phyloP scores from a whole-genome alignment of 2,113 vertebrate genomes.

The Datnioides undecimradiatus region DNA sequence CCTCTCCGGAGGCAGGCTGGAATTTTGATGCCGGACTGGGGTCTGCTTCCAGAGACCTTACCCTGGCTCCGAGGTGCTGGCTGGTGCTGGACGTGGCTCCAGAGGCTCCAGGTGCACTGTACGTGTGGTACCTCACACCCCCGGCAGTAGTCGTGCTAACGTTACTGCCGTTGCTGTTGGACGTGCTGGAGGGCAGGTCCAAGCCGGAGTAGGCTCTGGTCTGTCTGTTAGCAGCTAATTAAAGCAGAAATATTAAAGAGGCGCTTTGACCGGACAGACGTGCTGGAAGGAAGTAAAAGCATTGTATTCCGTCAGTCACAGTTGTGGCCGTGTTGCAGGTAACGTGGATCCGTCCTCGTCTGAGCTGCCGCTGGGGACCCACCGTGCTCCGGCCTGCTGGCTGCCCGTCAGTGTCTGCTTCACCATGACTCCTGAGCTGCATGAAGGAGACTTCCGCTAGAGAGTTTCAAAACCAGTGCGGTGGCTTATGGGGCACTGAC shows the following conservation, averaged over 20 bases:
- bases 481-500: too few species aligned
- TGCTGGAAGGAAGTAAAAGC: constrained; percentile 3
- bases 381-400: constrained; percentile 51
- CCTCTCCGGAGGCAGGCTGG: too few species aligned
- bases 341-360: constrained; percentile 28
- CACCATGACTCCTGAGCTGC: constrained; percentile 68
- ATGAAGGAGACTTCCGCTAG: too few species aligned
- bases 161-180: constrained; percentile 68
- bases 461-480: too few species aligned
- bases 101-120: constrained; percentile 69
- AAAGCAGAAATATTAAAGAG: constrained; percentile 53
- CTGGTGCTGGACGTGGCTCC: constrained; percentile 75
- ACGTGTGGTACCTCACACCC: constrained; percentile 64
- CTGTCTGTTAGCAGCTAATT: constrained; percentile 87
- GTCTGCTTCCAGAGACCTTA: constrained; percentile 81
- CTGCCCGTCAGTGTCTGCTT: constrained; percentile 57
- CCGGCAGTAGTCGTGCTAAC: constrained; percentile 75
- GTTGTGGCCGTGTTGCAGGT: constrained; percentile 47
- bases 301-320: constrained; percentile 20
- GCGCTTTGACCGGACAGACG: constrained; percentile 42
- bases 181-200: constrained; percentile 86
- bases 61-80: constrained; percentile 76
- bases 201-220: constrained; percentile 93
- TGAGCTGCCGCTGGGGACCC: constrained; percentile 47
- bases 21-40: constrained; percentile 86